A percentile compares a stretch with the other conserved stretches of the same genome.
These are phyloP conservation scores for Sisor rabdophorus DNA, from an alignment of 2,113 vertebrate genomes.

Conservation along the genomic window DNA sequence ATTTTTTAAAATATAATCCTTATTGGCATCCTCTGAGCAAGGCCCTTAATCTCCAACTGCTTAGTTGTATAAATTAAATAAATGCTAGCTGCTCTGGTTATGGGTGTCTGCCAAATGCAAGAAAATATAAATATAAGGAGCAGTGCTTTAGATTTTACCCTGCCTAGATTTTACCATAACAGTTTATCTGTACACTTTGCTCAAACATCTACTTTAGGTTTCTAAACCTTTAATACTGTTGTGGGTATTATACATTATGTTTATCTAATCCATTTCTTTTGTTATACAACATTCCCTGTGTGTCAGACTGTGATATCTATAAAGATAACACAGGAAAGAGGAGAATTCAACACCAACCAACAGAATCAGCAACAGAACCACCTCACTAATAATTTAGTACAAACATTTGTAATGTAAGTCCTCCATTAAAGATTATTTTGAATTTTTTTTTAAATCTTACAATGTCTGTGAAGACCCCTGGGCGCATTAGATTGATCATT, in stretches of 20 bases:
- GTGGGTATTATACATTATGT: background rate
- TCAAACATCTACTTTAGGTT: background rate
- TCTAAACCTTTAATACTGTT: background rate
- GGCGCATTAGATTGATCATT: slow-evolving; percentile 99
- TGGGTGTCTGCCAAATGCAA: too few species aligned
- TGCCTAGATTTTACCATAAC: background rate
- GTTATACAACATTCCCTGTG: background rate
- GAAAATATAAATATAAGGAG: background rate
- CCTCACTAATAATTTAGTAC: background rate
- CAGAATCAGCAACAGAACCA: background rate
- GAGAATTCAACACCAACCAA: background rate
- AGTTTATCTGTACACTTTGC: background rate
- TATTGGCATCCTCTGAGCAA: too few species aligned
- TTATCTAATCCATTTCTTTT: background rate
- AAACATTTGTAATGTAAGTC: background rate
- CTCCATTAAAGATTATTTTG: background rate
- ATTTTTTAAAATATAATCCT: background rate
- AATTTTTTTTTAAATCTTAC: slow-evolving; percentile 72
- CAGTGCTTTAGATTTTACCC: background rate
- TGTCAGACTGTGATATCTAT: background rate
- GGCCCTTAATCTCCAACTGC: too few species aligned
- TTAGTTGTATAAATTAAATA: too few species aligned
- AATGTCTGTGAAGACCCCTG: slow-evolving; percentile 97
- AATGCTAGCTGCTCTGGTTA: too few species aligned
- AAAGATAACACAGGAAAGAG: background rate